Evolutionary conservation across 2,113 vertebrate genomes (phyloP).

Genomic region (Brevimyrus niger): DNA sequence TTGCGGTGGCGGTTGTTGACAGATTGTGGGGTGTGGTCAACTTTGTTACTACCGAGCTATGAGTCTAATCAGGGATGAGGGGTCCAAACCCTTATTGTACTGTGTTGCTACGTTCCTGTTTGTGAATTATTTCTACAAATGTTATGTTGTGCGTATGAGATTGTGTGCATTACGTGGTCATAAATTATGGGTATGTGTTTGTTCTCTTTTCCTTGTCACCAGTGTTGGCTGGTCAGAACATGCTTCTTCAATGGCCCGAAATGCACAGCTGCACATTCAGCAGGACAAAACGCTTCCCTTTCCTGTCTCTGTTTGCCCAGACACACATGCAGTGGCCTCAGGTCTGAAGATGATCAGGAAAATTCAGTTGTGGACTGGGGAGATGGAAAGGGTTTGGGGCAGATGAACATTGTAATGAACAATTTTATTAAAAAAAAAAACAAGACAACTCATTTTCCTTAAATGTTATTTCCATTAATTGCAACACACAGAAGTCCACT

Average conservation of each 20-base stretch:
- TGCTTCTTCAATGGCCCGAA: not conserved
- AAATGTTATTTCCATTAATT: not conserved
- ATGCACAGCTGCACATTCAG: not conserved
- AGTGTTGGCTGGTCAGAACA: not conserved
- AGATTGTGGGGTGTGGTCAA: not conserved
- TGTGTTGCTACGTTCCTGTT: not conserved
- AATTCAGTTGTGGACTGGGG: not conserved
- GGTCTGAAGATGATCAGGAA: not conserved
- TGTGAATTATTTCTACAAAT: not conserved
- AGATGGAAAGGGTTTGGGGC: not conserved
- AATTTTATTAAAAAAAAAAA: constrained; percentile 16
- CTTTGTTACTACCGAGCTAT: not conserved
- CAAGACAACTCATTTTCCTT: not conserved
- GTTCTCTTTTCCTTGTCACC: not conserved
- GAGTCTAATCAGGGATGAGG: not conserved
- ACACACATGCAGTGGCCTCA: constrained; percentile 20
- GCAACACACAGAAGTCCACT: not conserved
- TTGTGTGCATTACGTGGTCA: not conserved
- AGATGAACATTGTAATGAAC: not conserved
- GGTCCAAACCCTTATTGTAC: not conserved
- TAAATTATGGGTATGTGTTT: not conserved
- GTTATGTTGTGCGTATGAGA: not conserved
- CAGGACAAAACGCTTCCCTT: not conserved
- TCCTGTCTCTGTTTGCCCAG: constrained; percentile 26
- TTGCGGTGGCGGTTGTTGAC: no score